Percentiles rank a stretch among this genome's conserved stretches.
Conservation (phyloP, 1,140 invertebrate species). For the Phortica variegata region DNA sequence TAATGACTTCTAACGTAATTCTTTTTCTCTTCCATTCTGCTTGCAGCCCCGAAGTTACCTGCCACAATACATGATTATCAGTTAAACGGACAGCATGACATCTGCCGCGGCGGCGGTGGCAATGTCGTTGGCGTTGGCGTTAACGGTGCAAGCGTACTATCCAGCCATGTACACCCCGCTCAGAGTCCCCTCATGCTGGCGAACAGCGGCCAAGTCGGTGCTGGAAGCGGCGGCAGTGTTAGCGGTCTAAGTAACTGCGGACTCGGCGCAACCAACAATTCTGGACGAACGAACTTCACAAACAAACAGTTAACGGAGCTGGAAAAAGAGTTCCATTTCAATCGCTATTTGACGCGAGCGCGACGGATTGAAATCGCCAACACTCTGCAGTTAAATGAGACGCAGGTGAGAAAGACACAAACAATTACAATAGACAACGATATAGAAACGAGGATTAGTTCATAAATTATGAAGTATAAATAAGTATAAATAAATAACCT, state of each 20-base stretch:
- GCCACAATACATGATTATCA: conserved; percentile 57
- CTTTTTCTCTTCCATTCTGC: conserved; percentile 3
- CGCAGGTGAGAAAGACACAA: conserved; percentile 65
- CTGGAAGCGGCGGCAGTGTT: conserved; percentile 10
- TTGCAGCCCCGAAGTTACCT: conserved; percentile 68
- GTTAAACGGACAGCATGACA: conserved; percentile 49
- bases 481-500: too few species aligned
- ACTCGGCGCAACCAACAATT: conserved; percentile 66
- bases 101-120: conserved; percentile 40
- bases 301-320: conserved; percentile 98
- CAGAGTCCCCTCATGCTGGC: conserved; percentile 59
- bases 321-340: conserved; percentile 99
- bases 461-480: not conserved
- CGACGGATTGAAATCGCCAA: conserved; percentile 97
- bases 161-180: conserved; percentile 22
- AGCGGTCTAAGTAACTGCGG: conserved; percentile 34
- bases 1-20: conserved; percentile 2
- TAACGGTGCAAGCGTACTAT: conserved; percentile 14
- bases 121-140: conserved; percentile 9
- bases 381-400: conserved; percentile 94
- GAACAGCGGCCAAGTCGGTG: conserved; percentile 24
- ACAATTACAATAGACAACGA: not conserved
- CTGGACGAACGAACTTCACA: conserved; percentile 95
- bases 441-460: not conserved
- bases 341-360: conserved; percentile 96